phyloP scores from a whole-genome alignment of 2,888 invertebrate species.

The Philhelius pedissequus region DNA sequence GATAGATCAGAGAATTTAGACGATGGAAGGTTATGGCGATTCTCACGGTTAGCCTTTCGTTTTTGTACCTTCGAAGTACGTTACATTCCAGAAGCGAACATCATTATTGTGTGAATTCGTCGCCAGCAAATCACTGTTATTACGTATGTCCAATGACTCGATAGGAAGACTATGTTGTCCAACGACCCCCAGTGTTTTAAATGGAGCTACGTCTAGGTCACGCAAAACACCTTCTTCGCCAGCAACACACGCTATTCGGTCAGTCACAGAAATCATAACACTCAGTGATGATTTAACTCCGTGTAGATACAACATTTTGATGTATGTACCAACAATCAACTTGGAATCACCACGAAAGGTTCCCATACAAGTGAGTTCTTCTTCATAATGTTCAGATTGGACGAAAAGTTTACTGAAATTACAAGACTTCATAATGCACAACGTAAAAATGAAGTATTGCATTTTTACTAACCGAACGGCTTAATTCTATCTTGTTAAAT shows the following conservation, averaged over 20 bases:
- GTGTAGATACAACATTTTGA: slow-evolving; percentile 91
- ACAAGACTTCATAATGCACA: neutral
- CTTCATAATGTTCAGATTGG: too few species aligned
- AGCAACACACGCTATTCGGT: slow-evolving; percentile 92
- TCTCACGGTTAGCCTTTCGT: slow-evolving; percentile 85
- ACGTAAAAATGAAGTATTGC: neutral
- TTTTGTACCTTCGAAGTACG: slow-evolving; percentile 88
- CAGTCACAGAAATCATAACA: slow-evolving; percentile 91
- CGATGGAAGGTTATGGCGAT: slow-evolving; percentile 89
- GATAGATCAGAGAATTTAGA: slow-evolving; percentile 88
- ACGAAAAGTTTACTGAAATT: slow-evolving; percentile 82
- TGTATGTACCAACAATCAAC: slow-evolving; percentile 89
- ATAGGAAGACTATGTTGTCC: slow-evolving; percentile 92
- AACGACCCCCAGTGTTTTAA: slow-evolving; percentile 90
- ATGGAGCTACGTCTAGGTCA: slow-evolving; percentile 93
- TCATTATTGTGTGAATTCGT: too few species aligned
- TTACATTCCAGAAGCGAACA: slow-evolving; percentile 95
- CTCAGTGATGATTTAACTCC: slow-evolving; percentile 90
- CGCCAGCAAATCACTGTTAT: slow-evolving; percentile 88
- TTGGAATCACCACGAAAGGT: slow-evolving; percentile 91
- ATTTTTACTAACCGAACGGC: slow-evolving; percentile 81
- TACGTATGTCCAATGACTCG: slow-evolving; percentile 90
- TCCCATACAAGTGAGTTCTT: slow-evolving; percentile 92
- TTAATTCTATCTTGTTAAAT: slow-evolving; percentile 91
- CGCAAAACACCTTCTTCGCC: slow-evolving; percentile 93